Evolutionary conservation across 2,888 invertebrate species (phyloP).

Genomic region (Nymphalis c-album): DNA sequence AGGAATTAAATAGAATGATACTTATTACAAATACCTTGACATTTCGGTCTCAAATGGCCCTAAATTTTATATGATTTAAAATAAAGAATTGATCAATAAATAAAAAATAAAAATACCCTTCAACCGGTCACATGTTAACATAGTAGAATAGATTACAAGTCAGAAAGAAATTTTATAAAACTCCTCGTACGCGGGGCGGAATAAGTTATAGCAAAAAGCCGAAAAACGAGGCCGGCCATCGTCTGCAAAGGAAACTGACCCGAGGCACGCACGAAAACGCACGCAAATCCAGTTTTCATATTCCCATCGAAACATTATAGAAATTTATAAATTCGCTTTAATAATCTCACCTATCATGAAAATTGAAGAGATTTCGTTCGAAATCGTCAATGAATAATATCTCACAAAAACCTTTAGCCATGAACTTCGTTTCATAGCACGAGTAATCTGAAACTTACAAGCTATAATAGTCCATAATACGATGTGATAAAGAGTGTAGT

Average conservation of each 20-base stretch:
- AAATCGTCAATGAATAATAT: constrained; percentile 16
- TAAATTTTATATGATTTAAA: no score
- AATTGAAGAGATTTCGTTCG: background rate
- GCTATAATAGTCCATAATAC: constrained; percentile 44
- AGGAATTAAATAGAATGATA: no score
- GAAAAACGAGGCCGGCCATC: constrained; percentile 72
- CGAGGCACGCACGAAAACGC: constrained; percentile 72
- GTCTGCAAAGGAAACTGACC: constrained; percentile 72
- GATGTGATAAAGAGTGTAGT: constrained; percentile 49
- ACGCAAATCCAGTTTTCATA: constrained; percentile 63
- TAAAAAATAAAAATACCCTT: no score
- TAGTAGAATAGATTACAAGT: background rate
- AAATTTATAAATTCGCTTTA: constrained; percentile 3
- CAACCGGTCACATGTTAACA: background rate
- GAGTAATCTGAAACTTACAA: constrained; percentile 24
- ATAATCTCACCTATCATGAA: constrained; percentile 10
- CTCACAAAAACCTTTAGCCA: constrained; percentile 1
- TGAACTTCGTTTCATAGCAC: constrained; percentile 17
- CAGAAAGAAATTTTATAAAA: constrained; percentile 29
- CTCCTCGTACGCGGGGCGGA: constrained; percentile 66
- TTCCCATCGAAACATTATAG: constrained; percentile 25
- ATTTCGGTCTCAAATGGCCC: no score
- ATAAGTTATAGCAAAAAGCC: constrained; percentile 73
- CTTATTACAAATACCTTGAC: no score
- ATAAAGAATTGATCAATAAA: no score